A percentile compares a stretch with the other conserved stretches of the same genome.
phyloP scores from a whole-genome alignment of 2,888 invertebrate species.

The Spilarctia lutea region DNA sequence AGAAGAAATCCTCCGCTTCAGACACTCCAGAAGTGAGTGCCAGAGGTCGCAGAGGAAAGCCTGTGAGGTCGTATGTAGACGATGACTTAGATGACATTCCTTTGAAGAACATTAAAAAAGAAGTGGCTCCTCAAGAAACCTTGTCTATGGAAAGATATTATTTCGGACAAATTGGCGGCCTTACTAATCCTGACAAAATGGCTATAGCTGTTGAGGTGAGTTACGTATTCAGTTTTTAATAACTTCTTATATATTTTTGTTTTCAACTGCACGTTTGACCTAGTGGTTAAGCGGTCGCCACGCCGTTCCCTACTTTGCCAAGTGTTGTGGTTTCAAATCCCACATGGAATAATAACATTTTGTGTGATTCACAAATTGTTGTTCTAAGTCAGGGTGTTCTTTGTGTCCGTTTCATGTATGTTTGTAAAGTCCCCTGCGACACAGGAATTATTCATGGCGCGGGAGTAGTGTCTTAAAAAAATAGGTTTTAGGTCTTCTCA shows the following conservation, averaged over 20 bases:
- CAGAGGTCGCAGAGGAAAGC: constrained; percentile 67
- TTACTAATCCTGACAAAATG: constrained; percentile 47
- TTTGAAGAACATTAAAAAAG: constrained; percentile 78
- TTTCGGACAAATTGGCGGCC: constrained; percentile 85
- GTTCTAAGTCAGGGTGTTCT: too few species aligned
- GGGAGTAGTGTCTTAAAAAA: too few species aligned
- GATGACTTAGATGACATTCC: constrained; percentile 78
- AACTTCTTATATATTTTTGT: neutral
- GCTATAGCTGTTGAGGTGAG: constrained; percentile 78
- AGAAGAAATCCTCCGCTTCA: constrained; percentile 39
- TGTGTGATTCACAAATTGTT: too few species aligned
- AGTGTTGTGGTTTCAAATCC: too few species aligned
- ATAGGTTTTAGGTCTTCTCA: neutral
- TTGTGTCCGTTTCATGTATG: too few species aligned
- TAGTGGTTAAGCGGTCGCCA: too few species aligned
- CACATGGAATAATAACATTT: too few species aligned
- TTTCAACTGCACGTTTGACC: too few species aligned
- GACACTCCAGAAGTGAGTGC: constrained; percentile 28
- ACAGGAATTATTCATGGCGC: too few species aligned
- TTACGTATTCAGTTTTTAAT: neutral
- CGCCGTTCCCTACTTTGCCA: too few species aligned
- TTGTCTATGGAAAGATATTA: constrained; percentile 88
- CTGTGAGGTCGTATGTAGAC: constrained; percentile 69
- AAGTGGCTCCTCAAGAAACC: constrained; percentile 75
- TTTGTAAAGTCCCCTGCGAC: too few species aligned